Conservation (phyloP, 2,797 vertebrate genomes). For the Bryconaethiops microstoma region DNA sequence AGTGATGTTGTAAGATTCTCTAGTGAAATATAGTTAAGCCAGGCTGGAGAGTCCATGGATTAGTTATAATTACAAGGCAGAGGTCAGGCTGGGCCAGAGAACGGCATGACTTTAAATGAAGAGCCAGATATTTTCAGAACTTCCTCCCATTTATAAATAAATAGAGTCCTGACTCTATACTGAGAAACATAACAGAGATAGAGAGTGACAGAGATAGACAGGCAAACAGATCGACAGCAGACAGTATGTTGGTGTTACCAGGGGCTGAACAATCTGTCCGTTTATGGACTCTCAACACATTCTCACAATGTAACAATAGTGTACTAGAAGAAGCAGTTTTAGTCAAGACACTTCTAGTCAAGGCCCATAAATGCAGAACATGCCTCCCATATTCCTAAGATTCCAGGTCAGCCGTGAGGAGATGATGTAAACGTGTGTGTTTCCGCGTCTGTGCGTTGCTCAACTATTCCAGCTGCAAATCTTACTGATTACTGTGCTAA, state of each 20-base stretch:
- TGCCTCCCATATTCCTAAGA: slow-evolving; percentile 25
- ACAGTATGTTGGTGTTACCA: slow-evolving; percentile 21
- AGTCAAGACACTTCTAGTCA: slow-evolving; percentile 14
- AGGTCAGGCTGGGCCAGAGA: neutral
- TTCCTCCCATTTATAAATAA: slow-evolving; percentile 9
- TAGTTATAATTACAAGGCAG: slow-evolving; percentile 32
- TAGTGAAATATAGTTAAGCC: neutral
- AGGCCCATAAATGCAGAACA: slow-evolving; percentile 30
- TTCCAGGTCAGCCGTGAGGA: slow-evolving; percentile 40
- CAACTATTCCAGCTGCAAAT: slow-evolving; percentile 27
- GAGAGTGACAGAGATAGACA: neutral
- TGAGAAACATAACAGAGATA: neutral
- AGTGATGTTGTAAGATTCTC: neutral
- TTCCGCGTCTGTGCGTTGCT: slow-evolving; percentile 7
- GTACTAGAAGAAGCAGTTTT: neutral
- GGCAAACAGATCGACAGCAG: neutral
- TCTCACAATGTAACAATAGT: neutral
- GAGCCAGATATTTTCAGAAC: slow-evolving; percentile 4
- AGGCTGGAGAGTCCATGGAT: neutral
- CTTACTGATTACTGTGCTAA: slow-evolving; percentile 20
- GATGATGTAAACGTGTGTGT: slow-evolving; percentile 32
- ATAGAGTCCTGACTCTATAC: slow-evolving; percentile 4
- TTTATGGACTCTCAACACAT: neutral
- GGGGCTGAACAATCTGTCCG: slow-evolving; percentile 5
- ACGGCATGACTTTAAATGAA: slow-evolving; percentile 26